These are phyloP conservation scores for Caenorhabditis auriculariae DNA, from an alignment of 2,888 invertebrate genomes.

Conservation along the genomic window DNA sequence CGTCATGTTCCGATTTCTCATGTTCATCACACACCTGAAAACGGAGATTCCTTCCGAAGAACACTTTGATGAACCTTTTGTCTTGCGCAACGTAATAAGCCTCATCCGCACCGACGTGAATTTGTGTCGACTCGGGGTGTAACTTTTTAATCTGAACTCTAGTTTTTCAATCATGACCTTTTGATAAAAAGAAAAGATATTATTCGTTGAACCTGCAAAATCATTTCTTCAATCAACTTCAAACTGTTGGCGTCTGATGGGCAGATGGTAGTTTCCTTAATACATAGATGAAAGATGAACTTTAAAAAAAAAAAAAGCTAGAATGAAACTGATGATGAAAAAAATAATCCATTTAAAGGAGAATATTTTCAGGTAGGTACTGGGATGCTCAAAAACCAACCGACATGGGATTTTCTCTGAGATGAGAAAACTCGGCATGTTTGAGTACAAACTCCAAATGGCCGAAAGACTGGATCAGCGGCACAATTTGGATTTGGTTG, in stretches of 20 bases:
- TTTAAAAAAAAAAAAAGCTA: too few relatives aligned
- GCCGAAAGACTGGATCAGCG: constrained; percentile 69
- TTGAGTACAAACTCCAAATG: constrained; percentile 76
- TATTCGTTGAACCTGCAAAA: constrained; percentile 76
- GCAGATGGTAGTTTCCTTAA: constrained; percentile 65
- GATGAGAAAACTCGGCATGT: constrained; percentile 72
- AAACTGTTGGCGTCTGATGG: constrained; percentile 69
- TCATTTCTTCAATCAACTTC: constrained; percentile 72
- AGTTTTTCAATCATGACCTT: too few relatives aligned
- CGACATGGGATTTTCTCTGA: constrained; percentile 74
- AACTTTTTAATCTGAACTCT: constrained; percentile 52
- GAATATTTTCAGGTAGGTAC: too few relatives aligned
- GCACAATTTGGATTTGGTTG: constrained; percentile 69
- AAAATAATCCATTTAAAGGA: too few relatives aligned
- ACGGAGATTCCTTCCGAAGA: background rate
- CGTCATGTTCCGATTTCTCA: constrained; percentile 7
- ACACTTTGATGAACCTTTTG: constrained; percentile 55
- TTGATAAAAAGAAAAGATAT: too few relatives aligned
- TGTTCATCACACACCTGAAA: constrained; percentile 7
- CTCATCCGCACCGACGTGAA: constrained; percentile 81
- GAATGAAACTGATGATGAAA: too few relatives aligned
- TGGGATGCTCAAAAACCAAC: too few relatives aligned
- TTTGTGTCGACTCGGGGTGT: constrained; percentile 58
- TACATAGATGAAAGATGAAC: too few relatives aligned
- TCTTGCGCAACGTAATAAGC: constrained; percentile 72